Percentiles rank a stretch among this genome's conserved stretches.
Conservation (phyloP, 2,888 invertebrate species). For the Cactoblastis cactorum region DNA sequence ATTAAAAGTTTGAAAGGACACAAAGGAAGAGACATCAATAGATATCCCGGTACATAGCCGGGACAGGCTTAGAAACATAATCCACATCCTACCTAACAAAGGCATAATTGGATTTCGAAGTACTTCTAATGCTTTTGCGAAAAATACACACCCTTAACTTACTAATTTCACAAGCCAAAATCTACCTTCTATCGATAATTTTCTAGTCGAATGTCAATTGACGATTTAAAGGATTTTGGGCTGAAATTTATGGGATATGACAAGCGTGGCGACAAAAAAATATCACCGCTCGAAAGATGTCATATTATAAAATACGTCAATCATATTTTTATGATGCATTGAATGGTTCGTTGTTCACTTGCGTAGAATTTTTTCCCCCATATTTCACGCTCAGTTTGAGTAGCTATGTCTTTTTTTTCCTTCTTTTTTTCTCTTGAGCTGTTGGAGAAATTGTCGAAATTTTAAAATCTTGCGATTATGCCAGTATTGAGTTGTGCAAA, state of each 20-base stretch:
- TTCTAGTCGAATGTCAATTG: conserved; percentile 17
- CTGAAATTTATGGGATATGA: conserved; percentile 12
- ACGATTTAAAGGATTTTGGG: background rate
- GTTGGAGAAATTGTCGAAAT: conserved; percentile 44
- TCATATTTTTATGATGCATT: conserved; percentile 78
- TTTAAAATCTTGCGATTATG: conserved; percentile 45
- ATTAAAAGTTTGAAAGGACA: conserved; percentile 40
- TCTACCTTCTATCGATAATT: conserved; percentile 13
- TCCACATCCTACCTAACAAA: conserved; percentile 76
- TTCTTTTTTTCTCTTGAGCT: conserved; percentile 42
- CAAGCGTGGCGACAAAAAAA: conserved; percentile 71
- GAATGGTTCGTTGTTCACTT: conserved; percentile 69
- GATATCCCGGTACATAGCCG: conserved; percentile 63
- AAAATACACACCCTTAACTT: conserved; percentile 37
- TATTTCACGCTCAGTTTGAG: conserved; percentile 73
- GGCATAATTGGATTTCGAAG: conserved; percentile 75
- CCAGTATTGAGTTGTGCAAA: conserved; percentile 47
- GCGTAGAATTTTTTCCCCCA: conserved; percentile 65
- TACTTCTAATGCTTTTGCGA: conserved; percentile 55
- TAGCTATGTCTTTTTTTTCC: conserved; percentile 44
- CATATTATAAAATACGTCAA: conserved; percentile 79
- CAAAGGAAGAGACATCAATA: conserved; percentile 60
- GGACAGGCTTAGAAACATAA: conserved; percentile 68
- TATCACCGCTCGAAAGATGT: conserved; percentile 77
- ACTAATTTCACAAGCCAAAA: conserved; percentile 12